Evolutionary conservation across 53 echinoderm and acorn worm species (phyloP).

Genomic region (Patiria pectinifera): DNA sequence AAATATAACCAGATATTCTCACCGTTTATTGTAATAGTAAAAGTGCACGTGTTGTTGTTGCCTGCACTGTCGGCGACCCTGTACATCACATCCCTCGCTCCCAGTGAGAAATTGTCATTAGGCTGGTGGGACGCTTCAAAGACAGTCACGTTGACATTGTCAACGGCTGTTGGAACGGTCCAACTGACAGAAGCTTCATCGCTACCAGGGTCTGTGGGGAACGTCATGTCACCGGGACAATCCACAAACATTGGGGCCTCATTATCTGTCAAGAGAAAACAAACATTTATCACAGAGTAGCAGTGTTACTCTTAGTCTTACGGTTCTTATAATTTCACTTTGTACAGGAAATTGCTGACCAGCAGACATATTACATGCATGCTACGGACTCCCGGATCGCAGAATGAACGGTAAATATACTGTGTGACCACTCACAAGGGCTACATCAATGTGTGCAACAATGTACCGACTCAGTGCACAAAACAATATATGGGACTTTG

Average conservation of each 20-base stretch:
- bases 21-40: constrained; percentile 62
- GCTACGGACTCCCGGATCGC: not conserved
- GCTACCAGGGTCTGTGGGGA: not conserved
- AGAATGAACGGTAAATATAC: not conserved
- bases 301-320: too few species aligned
- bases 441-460: too few species aligned
- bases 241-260: constrained; percentile 7
- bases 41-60: constrained; percentile 18
- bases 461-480: too few species aligned
- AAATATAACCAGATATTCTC: not conserved
- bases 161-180: constrained; percentile 52
- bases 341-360: not conserved
- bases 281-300: too few species aligned
- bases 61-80: not conserved
- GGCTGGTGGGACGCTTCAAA: not conserved
- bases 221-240: constrained; percentile 14
- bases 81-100: not conserved
- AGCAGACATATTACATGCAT: not conserved
- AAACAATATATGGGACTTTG: too few species aligned
- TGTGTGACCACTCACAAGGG: not conserved
- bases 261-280: constrained; percentile 7
- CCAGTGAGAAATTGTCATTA: not conserved
- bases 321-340: not conserved
- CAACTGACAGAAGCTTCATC: constrained; percentile 23
- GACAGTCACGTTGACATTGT: not conserved